A percentile compares a stretch with the other conserved stretches of the same genome.
Evolutionary conservation across 1,140 invertebrate genomes (phyloP).

Genomic region (Bombus huntii): DNA sequence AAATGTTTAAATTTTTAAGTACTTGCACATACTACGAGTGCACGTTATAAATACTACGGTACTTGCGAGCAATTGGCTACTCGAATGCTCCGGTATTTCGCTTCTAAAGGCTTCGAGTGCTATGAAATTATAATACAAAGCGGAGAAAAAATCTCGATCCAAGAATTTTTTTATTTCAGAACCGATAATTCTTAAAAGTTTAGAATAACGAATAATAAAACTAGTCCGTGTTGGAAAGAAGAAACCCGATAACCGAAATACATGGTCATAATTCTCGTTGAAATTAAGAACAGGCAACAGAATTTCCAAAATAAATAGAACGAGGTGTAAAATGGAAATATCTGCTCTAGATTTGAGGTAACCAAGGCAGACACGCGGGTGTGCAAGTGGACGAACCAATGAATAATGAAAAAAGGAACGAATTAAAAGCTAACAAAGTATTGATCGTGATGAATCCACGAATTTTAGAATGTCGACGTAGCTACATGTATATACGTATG

Average conservation of each 20-base stretch:
- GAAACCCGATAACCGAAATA: not conserved
- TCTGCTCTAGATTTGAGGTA: not conserved
- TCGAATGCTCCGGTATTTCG: no score
- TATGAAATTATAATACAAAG: no score
- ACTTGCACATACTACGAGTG: no score
- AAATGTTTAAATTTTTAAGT: no score
- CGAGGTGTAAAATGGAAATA: not conserved
- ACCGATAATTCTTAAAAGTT: no score
- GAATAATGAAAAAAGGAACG: not conserved
- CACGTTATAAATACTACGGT: no score
- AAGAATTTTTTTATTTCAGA: no score
- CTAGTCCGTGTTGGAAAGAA: not conserved
- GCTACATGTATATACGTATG: not conserved
- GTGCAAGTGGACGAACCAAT: not conserved
- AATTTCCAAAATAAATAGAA: constrained; percentile 5
- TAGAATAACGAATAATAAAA: no score
- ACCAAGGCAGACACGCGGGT: not conserved
- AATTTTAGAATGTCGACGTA: not conserved
- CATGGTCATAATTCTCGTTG: not conserved
- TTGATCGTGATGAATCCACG: not conserved
- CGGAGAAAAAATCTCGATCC: accelerated
- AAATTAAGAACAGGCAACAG: not conserved
- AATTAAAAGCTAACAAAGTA: constrained; percentile 5
- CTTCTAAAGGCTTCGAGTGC: no score
- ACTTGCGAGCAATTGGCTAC: no score